Percentiles rank a stretch among this genome's conserved stretches.
Evolutionary conservation across 2,113 vertebrate species (phyloP).

Genomic region (Psilopsiagon aurifrons): DNA sequence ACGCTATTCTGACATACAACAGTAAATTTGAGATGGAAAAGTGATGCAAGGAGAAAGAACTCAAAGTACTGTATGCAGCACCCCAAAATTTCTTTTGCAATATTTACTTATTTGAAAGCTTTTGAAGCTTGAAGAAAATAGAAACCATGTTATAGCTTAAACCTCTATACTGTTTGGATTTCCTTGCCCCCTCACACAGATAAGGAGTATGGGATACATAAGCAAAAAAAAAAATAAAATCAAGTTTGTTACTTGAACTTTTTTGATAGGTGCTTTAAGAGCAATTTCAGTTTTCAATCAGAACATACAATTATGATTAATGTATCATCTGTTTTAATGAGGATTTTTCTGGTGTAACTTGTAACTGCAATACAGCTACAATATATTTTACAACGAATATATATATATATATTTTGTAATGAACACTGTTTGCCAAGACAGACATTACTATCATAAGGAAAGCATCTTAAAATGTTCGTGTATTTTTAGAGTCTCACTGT

Average conservation of each 20-base stretch:
- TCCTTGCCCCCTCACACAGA: background rate
- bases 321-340: background rate
- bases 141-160: background rate
- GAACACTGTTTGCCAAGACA: background rate
- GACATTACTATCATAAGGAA: background rate
- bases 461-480: background rate
- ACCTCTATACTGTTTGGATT: too few relatives aligned
- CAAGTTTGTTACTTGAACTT: background rate
- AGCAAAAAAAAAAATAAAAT: background rate
- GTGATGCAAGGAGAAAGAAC: background rate
- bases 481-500: background rate
- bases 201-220: background rate
- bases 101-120: background rate
- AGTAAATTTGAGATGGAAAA: background rate
- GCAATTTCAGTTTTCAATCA: background rate
- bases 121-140: background rate
- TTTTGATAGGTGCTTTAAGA: background rate
- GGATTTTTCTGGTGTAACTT: background rate
- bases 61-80: background rate
- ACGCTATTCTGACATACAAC: background rate
- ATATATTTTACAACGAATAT: background rate
- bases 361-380: background rate
- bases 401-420: background rate
- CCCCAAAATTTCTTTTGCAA: background rate
- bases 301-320: background rate